Evolutionary conservation across 2,113 vertebrate genomes (phyloP).

Genomic region (Saccopteryx leptura): DNA sequence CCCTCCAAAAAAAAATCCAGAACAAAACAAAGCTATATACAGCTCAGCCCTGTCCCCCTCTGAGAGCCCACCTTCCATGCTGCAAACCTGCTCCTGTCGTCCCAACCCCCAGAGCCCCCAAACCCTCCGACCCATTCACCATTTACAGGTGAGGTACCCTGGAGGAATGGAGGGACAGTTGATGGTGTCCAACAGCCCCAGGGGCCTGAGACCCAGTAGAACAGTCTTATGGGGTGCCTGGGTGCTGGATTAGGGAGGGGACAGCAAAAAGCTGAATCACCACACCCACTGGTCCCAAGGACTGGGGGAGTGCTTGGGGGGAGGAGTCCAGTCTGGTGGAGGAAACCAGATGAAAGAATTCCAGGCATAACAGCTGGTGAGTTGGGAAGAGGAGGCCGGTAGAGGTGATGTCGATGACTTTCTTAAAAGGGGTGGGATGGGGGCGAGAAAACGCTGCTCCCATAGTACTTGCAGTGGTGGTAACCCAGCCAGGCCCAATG

Average conservation of each 20-base stretch:
- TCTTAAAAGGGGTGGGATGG: neutral
- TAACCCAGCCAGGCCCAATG: neutral
- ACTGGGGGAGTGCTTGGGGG: neutral
- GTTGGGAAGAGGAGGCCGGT: neutral
- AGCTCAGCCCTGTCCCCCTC: neutral
- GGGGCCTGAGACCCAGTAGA: neutral
- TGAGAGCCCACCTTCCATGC: neutral
- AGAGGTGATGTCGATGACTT: neutral
- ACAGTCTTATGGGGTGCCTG: neutral
- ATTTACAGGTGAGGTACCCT: constrained; percentile 15
- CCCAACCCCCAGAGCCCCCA: neutral
- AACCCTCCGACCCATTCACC: neutral
- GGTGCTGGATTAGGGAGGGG: neutral
- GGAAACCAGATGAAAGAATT: constrained; percentile 8
- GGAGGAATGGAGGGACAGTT: neutral
- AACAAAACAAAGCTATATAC: constrained; percentile 71
- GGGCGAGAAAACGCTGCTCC: neutral
- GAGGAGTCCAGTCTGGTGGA: neutral
- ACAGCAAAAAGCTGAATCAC: constrained; percentile 69
- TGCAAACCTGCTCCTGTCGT: neutral
- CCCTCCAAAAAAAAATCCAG: neutral
- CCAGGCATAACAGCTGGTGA: too few relatives aligned
- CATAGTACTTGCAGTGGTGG: neutral
- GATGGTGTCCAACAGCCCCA: neutral
- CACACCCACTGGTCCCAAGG: neutral